phyloP scores from a whole-genome alignment of 1,140 invertebrate genomes.

The Euwallacea similis region DNA sequence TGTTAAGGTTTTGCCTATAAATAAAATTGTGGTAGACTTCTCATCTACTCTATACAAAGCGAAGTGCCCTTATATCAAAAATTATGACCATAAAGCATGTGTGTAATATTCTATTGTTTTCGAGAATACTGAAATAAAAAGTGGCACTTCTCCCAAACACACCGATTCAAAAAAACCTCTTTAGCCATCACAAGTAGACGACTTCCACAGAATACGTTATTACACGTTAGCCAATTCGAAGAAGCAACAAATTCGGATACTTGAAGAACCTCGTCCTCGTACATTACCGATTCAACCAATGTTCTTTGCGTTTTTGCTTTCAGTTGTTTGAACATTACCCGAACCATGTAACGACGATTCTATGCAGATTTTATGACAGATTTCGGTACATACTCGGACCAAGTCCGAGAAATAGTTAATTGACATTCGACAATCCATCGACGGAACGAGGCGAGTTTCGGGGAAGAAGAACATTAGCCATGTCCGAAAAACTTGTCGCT shows the following conservation, averaged over 20 bases:
- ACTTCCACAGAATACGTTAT: slow-evolving; percentile 3
- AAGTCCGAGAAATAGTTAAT: slow-evolving; percentile 36
- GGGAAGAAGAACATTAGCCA: slow-evolving; percentile 34
- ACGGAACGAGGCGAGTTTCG: slow-evolving; percentile 19
- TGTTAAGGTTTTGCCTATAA: no score
- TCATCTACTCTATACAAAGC: no score
- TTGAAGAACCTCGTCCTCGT: slow-evolving; percentile 8
- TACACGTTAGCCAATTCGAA: slow-evolving; percentile 9
- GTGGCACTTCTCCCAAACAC: no score
- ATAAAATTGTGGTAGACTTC: no score
- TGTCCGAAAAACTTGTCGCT: slow-evolving; percentile 30
- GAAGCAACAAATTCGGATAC: slow-evolving; percentile 20
- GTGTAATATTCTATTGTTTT: no score
- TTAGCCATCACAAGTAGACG: neutral
- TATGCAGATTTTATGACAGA: slow-evolving; percentile 37
- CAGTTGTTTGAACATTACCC: slow-evolving; percentile 19
- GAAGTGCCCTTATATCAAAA: no score
- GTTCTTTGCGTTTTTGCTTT: slow-evolving; percentile 24
- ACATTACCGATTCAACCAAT: slow-evolving; percentile 33
- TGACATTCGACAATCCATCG: slow-evolving; percentile 35
- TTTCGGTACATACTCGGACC: slow-evolving; percentile 21
- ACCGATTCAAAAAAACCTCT: neutral
- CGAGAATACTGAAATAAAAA: no score
- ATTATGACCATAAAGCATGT: no score
- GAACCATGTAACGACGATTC: slow-evolving; percentile 33